These are phyloP conservation scores for Augochlorella aurata DNA, from an alignment of 2,888 invertebrate genomes.

Conservation along the genomic window DNA sequence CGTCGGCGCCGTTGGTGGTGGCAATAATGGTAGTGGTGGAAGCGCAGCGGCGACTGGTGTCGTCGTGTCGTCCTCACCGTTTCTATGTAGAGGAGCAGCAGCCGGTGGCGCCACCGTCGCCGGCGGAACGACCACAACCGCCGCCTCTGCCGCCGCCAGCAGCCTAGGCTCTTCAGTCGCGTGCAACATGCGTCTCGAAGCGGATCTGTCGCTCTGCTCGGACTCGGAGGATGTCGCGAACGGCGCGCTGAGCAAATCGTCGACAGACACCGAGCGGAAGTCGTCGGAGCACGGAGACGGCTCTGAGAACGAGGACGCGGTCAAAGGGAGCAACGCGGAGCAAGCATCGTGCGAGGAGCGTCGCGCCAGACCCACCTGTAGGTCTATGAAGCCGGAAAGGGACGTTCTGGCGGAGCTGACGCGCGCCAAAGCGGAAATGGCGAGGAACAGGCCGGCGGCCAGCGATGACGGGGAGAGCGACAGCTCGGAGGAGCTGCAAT, in stretches of 20 bases:
- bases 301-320: constrained; percentile 60
- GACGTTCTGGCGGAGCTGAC: constrained; percentile 45
- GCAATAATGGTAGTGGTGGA: constrained; percentile 25
- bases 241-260: constrained; percentile 70
- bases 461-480: constrained; percentile 82
- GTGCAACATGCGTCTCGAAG: constrained; percentile 80
- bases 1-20: background rate
- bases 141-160: constrained; percentile 36
- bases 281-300: constrained; percentile 53
- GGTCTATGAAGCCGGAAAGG: constrained; percentile 43
- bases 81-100: constrained; percentile 49
- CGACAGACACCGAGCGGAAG: constrained; percentile 74
- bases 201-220: constrained; percentile 74
- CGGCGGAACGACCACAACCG: constrained; percentile 25
- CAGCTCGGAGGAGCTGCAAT: constrained; percentile 90
- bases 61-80: constrained; percentile 43
- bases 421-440: constrained; percentile 44
- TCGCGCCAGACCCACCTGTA: constrained; percentile 24
- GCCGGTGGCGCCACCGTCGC: constrained; percentile 56
- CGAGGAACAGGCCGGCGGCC: constrained; percentile 47
- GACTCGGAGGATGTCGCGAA: constrained; percentile 75
- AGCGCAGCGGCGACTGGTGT: constrained; percentile 44
- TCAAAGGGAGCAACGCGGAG: constrained; percentile 27
- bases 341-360: constrained; percentile 37
- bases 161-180: constrained; percentile 74